Base-by-base conservation (phyloP, 2,113 vertebrate species). In the Pleuronectes platessa region DNA sequence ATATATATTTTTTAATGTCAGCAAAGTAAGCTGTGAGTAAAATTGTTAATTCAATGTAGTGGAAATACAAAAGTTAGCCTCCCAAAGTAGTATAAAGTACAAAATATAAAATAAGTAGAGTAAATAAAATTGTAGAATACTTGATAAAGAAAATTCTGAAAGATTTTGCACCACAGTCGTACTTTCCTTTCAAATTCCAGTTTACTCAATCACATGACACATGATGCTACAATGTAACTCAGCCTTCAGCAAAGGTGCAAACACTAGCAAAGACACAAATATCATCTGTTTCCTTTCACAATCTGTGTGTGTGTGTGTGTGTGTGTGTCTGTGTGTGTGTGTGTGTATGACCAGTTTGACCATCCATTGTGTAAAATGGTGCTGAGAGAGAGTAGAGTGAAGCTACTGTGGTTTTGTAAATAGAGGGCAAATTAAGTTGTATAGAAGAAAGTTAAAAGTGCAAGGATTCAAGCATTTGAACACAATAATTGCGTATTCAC, bases 401-500 rank as follows among this genome's bases (percentile, higher is more conserved):
- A 55, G 18, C 14, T 31, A 2, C 35, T 45, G 69, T 61, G 56
- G 13, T 58, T 27, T 24, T 27, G 13, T 26, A 12, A 21, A 23
- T 55, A 23, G 20, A 53, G 14, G 56, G 26, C 26, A 31, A 35
- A 20, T 58, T 26, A 3, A 26, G 23, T 58, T 58, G 24, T 15
- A 31, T 20, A 20, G 15, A 31, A 13, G 7, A 31, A 18, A 60
- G 61, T 77, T 31, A 37, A 71, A 66, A n/a, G 45, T 61, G 56
- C 47, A 42, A 24, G 40, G 51, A 40, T 31, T 59, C 47, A 71
- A 76, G 78, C 73, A 56, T 66, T 64, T 71, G 1, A 70, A 71
- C 63, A 86, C 71, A 84, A 80, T 78, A 71, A 82, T 10, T 53
- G 58, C 53, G 27, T 1, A 27, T 51, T 42, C 1, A 61, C 71